These are phyloP conservation scores for Acrossocheilus fasciatus DNA, from an alignment of 2,797 vertebrate species.

Conservation along the genomic window DNA sequence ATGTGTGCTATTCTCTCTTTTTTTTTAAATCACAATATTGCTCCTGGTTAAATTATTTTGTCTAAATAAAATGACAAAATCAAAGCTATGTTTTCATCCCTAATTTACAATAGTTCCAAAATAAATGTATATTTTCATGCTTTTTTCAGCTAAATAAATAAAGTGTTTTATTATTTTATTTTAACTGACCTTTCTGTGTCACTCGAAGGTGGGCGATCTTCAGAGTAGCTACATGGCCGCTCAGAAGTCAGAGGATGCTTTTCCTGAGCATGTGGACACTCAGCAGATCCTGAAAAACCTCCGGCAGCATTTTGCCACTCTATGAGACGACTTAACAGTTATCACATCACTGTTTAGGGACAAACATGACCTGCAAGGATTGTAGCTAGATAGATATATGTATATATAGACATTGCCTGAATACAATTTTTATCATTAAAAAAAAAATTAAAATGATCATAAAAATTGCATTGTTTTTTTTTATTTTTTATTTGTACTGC, in stretches of 20 bases:
- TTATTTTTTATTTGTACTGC: background rate
- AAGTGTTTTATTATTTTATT: background rate
- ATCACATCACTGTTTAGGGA: background rate
- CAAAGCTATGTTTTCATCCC: background rate
- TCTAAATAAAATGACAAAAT: background rate
- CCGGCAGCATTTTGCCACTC: slow-evolving; percentile 88
- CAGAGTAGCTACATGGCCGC: slow-evolving; percentile 93
- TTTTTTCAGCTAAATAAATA: background rate
- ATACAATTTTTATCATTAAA: background rate
- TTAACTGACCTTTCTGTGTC: slow-evolving; percentile 19
- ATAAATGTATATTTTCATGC: background rate
- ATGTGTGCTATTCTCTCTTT: background rate
- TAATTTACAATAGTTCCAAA: background rate
- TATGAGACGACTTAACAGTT: slow-evolving; percentile 67
- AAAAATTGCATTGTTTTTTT: background rate
- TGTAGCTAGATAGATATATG: background rate
- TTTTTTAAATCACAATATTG: background rate
- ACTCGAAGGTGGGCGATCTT: slow-evolving; percentile 89
- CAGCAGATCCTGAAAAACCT: slow-evolving; percentile 91
- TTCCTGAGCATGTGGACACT: slow-evolving; percentile 94
- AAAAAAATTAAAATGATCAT: background rate
- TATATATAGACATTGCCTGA: background rate
- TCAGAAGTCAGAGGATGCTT: slow-evolving; percentile 88
- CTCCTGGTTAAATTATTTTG: background rate
- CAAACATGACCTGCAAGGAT: background rate